These are phyloP conservation scores for Allobates femoralis DNA, from an alignment of 2,797 vertebrate species.

Conservation along the genomic window DNA sequence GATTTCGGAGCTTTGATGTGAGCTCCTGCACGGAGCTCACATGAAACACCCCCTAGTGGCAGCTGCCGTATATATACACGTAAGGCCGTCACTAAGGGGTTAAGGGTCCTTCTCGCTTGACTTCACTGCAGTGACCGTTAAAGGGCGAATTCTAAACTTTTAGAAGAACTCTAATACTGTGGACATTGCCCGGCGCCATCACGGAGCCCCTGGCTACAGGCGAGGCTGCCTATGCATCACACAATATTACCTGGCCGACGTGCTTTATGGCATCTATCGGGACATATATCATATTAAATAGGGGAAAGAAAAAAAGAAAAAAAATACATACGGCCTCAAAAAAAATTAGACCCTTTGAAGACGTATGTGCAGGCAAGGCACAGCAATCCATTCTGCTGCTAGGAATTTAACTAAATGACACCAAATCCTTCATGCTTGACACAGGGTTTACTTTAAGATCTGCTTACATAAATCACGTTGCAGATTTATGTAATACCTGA, in stretches of 20 bases:
- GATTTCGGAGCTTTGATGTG: too few species aligned
- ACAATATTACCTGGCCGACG: neutral
- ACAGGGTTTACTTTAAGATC: constrained; percentile 25
- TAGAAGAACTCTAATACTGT: neutral
- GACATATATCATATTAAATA: constrained; percentile 26
- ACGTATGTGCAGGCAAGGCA: constrained; percentile 7
- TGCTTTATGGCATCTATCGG: constrained; percentile 2
- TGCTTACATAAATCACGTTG: neutral
- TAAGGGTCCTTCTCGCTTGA: neutral
- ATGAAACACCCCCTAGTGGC: too few species aligned
- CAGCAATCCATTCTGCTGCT: constrained; percentile 14
- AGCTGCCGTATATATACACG: too few species aligned
- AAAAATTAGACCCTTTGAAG: constrained; percentile 4
- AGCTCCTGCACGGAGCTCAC: too few species aligned
- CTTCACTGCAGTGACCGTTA: neutral
- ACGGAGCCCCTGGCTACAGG: neutral
- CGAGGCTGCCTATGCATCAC: neutral
- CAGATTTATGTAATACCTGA: neutral
- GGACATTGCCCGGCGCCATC: neutral
- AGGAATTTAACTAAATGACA: constrained; percentile 15
- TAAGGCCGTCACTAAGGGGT: too few species aligned
- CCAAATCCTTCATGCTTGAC: constrained; percentile 31
- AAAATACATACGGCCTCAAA: neutral
- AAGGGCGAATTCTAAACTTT: neutral
- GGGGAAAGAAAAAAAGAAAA: neutral